Base-by-base conservation (phyloP, 2,888 invertebrate species). In the Tromatobia lineatoria region DNA sequence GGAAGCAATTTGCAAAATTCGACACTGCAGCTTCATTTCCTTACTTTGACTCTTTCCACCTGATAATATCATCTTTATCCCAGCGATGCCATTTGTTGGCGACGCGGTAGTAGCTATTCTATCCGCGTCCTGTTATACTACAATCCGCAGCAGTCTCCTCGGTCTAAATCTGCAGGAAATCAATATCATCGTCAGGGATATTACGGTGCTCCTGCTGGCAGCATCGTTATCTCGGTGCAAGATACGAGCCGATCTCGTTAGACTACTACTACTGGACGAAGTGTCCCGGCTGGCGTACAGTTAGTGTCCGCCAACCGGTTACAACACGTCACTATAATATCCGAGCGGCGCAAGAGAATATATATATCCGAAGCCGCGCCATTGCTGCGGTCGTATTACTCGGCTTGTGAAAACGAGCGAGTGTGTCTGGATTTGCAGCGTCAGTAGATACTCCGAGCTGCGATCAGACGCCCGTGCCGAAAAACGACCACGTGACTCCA, bases 171-270 rank as follows among this genome's bases (percentile, higher is more conserved):
- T 80, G 76, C 47, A 38, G 81, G 69, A 74, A 84, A 83, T 83
- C 82, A 80, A 83, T 85, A 82, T 79, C 80, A 82, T 85, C 82
- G 64, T 77, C 78, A 74, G 61, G 73, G 80, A 82, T 82, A 83
- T 86, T 80, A 82, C 80, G 80, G 50, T 69, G 57, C 73, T 42
- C 29, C 69, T 73, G 77, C 45, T 74, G 50, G 73, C 54, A 71
- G 50, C 83, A 71, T 85, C 86, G 83, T 86, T 85, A 86, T 83
- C 77, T 59, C 73, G 59, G 59, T 20, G 45, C 69, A 69, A 81
- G 83, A 82, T 80, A 76, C 69, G 71, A 61, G 71, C 54, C 81
- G 79, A 83, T 85, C 83, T 86, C 84, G 83, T 86, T 86, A 83
- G 79, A 81, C 81, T 73, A 50, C 18, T 23, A 59, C 73, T 23